Evolutionary conservation across 2,888 invertebrate species (phyloP), one percentile per base, ranked within the genome.

Genomic region (Cosmia pyralina): DNA sequence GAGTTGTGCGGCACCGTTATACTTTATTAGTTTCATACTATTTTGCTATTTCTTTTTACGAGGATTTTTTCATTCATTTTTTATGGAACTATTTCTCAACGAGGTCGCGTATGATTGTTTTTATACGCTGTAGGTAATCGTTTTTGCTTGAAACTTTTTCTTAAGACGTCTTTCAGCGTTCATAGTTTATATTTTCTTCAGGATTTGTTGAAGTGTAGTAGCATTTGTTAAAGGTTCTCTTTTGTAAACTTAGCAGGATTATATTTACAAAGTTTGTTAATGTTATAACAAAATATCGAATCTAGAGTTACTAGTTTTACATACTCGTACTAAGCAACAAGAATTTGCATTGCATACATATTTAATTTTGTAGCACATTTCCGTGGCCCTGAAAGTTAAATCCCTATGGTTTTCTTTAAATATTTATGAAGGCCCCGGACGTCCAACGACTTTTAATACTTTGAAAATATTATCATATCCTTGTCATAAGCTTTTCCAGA

Each of bases 401-500:
- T 93, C 92, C 90, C 89, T 88, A 90, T 92, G 91, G 92, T 88
- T 90, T 92, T 92, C 89, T 91, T 93, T 94, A 91, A 93, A 94
- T 94, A 94, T 94, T 94, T 94, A 94, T 94, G 93, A 93, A 91
- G 90, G 85, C 85, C 82, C 86, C 88, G 84, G 89, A 88, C 91
- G 92, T 91, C 92, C 92, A 90, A 88, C 86, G 91, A 92, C 91
- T 93, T 92, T 92, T 92, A 92, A 93, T 93, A 92, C 91, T 93
- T 93, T 83, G 81, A 83, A 89, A 92, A 90, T 91, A 93, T 93
- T 93, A 91, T 91, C 89, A 91, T 91, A 91, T 91, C 90, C 86
- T 90, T 91, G 88, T 88, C 88, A 88, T 89, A 89, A 91, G 89
- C 88, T 88, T 85, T 87, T 87, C 78, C 79, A 84, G 85, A 90